These are phyloP conservation scores for Chaetura pelagica DNA, from an alignment of 2,113 vertebrate genomes.

Conservation along the genomic window DNA sequence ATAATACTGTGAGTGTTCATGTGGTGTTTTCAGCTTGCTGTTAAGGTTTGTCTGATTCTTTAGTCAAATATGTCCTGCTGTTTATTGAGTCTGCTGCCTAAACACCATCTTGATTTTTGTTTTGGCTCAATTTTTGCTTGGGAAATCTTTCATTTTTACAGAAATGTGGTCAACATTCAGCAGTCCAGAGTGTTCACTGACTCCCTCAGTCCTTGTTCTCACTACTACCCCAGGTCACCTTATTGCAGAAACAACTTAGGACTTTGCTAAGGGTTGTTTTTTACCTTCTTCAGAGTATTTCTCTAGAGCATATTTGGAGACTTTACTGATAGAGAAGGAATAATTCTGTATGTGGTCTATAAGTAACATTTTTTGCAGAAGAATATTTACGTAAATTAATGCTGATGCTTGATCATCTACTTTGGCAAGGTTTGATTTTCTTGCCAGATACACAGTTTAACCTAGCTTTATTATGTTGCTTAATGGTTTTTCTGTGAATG, in stretches of 20 bases:
- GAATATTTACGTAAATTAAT: neutral
- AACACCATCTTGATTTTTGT: neutral
- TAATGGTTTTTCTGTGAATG: neutral
- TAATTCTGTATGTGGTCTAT: neutral
- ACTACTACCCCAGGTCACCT: neutral
- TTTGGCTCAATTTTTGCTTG: neutral
- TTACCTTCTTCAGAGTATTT: neutral
- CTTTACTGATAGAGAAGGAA: neutral
- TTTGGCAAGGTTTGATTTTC: neutral
- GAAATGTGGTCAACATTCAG: neutral
- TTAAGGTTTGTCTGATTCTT: neutral
- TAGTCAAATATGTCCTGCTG: fast-evolving
- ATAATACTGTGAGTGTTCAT: neutral
- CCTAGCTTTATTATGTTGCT: neutral
- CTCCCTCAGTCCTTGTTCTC: neutral
- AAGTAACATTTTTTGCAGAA: neutral
- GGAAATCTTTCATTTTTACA: neutral
- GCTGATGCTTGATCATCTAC: neutral
- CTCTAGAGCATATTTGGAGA: neutral
- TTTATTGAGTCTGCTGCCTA: neutral
- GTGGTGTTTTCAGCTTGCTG: neutral
- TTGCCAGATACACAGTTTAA: neutral
- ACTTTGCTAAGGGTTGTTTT: no score
- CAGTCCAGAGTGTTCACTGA: neutral
- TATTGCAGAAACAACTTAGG: neutral